Conservation (phyloP, 1,140 invertebrate genomes). For the Drosophila triauraria region DNA sequence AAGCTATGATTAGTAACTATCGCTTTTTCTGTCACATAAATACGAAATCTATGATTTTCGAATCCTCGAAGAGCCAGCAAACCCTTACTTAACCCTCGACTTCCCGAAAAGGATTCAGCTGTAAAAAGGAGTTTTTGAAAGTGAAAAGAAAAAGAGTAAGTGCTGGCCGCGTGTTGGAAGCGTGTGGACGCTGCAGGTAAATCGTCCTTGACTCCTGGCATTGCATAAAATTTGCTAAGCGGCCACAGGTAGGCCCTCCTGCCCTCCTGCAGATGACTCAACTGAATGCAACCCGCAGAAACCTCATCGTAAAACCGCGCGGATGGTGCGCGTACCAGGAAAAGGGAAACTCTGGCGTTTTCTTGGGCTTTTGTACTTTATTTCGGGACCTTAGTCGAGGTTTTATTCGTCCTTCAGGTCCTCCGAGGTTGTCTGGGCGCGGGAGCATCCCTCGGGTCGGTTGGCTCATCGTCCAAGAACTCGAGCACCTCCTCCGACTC, state of each 20-base stretch:
- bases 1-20: neutral
- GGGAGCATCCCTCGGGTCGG: no score
- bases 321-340: conserved; percentile 30
- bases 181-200: conserved; percentile 40
- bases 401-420: neutral
- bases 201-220: conserved; percentile 37
- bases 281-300: conserved; percentile 74
- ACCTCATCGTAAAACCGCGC: conserved; percentile 58
- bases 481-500: conserved; percentile 2
- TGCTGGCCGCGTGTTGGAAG: conserved; percentile 39
- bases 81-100: neutral
- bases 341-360: conserved; percentile 1
- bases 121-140: conserved; percentile 22
- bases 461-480: no score
- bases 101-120: conserved; percentile 8
- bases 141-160: conserved; percentile 44
- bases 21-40: neutral
- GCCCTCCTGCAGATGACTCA: conserved; percentile 50
- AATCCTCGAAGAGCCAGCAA: neutral
- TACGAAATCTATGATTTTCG: neutral
- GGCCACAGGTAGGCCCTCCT: conserved; percentile 44
- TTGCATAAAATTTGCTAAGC: conserved; percentile 65
- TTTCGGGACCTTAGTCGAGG: conserved; percentile 2
- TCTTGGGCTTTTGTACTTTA: conserved; percentile 25
- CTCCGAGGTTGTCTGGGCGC: neutral